Percentiles rank a stretch among this genome's conserved stretches.
Conservation (phyloP, 1,140 invertebrate species). For the Hyles vespertilio region DNA sequence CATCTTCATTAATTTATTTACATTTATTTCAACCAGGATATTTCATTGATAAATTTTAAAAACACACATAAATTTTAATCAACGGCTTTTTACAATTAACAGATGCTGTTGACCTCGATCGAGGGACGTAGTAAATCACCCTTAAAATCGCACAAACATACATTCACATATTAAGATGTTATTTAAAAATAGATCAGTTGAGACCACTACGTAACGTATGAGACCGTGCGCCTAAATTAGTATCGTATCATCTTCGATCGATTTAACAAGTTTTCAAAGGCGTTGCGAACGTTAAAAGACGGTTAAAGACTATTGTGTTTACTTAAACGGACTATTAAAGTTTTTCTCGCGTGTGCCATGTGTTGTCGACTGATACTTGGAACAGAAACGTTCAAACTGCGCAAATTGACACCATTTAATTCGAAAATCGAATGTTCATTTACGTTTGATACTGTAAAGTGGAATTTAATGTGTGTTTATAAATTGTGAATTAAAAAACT, state of each 20-base stretch:
- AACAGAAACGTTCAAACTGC: neutral
- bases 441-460: too few relatives aligned
- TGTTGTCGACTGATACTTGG: conserved; percentile 1
- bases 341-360: conserved; percentile 5
- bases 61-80: too few relatives aligned
- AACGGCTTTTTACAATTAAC: too few relatives aligned
- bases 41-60: too few relatives aligned
- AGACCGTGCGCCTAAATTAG: conserved; percentile 12
- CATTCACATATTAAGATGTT: conserved; percentile 17
- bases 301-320: conserved; percentile 4
- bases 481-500: too few relatives aligned
- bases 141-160: conserved; percentile 16
- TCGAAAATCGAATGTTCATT: too few relatives aligned
- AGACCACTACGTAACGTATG: conserved; percentile 8
- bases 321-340: conserved; percentile 1
- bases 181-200: conserved; percentile 15
- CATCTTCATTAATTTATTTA: too few relatives aligned
- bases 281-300: conserved; percentile 4
- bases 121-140: conserved; percentile 4
- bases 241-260: conserved; percentile 15
- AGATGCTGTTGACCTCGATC: neutral
- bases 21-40: too few relatives aligned
- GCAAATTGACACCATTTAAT: too few relatives aligned
- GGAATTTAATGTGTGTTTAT: too few relatives aligned
- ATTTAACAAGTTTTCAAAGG: conserved; percentile 13